Conservation (phyloP, 1,140 invertebrate genomes). For the Drosophila suzukii region DNA sequence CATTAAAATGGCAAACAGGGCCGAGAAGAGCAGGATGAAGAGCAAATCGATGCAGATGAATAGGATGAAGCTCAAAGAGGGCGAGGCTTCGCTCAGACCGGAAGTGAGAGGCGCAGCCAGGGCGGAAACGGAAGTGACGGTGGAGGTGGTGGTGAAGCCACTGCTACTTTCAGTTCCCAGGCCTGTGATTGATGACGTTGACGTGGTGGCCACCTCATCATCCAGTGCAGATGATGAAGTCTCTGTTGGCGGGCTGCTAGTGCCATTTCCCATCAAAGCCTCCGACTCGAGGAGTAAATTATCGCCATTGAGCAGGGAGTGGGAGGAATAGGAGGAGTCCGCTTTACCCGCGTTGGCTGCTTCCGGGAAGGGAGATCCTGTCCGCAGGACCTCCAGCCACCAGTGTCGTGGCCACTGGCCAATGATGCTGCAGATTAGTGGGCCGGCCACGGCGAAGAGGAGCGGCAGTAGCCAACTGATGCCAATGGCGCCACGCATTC, state of each 20-base stretch:
- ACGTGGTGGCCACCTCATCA: slow-evolving; percentile 53
- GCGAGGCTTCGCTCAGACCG: slow-evolving; percentile 52
- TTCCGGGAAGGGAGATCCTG: slow-evolving; percentile 18
- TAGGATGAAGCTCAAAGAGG: slow-evolving; percentile 77
- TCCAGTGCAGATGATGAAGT: slow-evolving; percentile 10
- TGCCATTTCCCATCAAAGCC: slow-evolving; percentile 63
- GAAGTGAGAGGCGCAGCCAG: slow-evolving; percentile 63
- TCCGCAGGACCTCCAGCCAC: slow-evolving; percentile 76
- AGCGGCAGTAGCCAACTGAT: slow-evolving; percentile 83
- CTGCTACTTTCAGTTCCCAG: slow-evolving; percentile 19
- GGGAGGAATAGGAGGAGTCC: slow-evolving; percentile 53
- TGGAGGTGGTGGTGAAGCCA: slow-evolving; percentile 1
- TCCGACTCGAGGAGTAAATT: slow-evolving; percentile 74
- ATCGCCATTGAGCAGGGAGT: slow-evolving; percentile 70
- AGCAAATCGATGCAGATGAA: slow-evolving; percentile 82
- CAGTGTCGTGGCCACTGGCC: slow-evolving; percentile 82
- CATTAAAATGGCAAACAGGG: slow-evolving; percentile 85
- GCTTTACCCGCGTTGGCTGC: slow-evolving; percentile 1
- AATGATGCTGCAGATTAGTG: slow-evolving; percentile 84
- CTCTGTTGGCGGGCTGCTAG: slow-evolving; percentile 25
- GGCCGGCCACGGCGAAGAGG: slow-evolving; percentile 78
- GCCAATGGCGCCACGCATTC: slow-evolving; percentile 81
- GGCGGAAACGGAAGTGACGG: slow-evolving; percentile 23
- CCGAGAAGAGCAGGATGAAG: slow-evolving; percentile 80
- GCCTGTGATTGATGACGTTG: slow-evolving; percentile 67